Conservation (phyloP, 2,888 invertebrate species). For the Eilema caniola region DNA sequence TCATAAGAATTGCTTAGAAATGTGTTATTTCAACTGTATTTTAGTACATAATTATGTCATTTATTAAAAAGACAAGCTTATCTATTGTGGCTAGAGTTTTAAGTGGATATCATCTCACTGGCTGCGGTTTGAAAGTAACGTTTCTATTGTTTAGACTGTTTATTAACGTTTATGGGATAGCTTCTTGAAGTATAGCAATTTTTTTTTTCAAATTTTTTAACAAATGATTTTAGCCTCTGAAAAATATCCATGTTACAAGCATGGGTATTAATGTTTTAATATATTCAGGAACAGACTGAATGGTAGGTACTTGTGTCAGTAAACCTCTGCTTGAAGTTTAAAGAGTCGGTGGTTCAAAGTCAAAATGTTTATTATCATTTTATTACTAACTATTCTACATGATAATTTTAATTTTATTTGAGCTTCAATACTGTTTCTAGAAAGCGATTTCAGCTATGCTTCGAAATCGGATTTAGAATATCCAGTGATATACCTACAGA, state of each 20-base stretch:
- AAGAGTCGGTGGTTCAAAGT: slow-evolving; percentile 11
- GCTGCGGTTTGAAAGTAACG: slow-evolving; percentile 51
- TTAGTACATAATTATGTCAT: slow-evolving; percentile 56
- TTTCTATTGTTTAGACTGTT: slow-evolving; percentile 46
- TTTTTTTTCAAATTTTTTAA: not conserved
- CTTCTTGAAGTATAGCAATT: slow-evolving; percentile 7
- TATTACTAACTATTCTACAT: not conserved
- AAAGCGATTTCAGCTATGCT: slow-evolving; percentile 30
- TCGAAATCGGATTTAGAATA: slow-evolving; percentile 7
- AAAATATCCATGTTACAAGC: not conserved
- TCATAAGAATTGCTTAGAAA: slow-evolving; percentile 53
- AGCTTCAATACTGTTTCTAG: slow-evolving; percentile 26
- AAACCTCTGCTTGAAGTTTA: slow-evolving; percentile 17
- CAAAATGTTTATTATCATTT: slow-evolving; percentile 10
- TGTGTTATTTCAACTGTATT: slow-evolving; percentile 64
- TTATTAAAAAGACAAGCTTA: slow-evolving; percentile 67
- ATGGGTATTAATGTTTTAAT: slow-evolving; percentile 6
- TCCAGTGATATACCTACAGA: slow-evolving; percentile 10
- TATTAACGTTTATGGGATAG: not conserved
- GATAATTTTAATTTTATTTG: not conserved
- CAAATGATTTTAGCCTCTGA: not conserved
- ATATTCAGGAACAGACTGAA: slow-evolving; percentile 24
- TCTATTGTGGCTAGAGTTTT: slow-evolving; percentile 62
- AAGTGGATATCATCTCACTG: slow-evolving; percentile 51
- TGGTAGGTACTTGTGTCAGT: not conserved